Percentiles rank a stretch among this genome's conserved stretches.
These are phyloP conservation scores for Drosophila gunungcola DNA, from an alignment of 1,140 invertebrate species.

Conservation along the genomic window DNA sequence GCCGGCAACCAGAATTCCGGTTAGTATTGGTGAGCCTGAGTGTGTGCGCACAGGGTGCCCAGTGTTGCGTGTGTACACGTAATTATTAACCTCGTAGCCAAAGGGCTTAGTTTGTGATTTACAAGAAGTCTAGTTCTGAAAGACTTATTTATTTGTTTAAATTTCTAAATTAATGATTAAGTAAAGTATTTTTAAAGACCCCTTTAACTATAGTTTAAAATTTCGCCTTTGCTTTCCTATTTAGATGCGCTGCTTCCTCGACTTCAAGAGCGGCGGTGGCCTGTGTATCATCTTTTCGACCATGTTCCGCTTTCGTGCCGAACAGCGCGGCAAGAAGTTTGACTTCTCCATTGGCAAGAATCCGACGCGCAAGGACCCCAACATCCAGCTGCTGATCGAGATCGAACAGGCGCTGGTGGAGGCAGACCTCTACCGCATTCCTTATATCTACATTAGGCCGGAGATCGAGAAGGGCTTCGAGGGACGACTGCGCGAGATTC, in stretches of 20 bases:
- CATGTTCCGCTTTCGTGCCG: constrained; percentile 97
- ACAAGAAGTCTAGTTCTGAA: too few species aligned
- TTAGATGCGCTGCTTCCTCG: constrained; percentile 96
- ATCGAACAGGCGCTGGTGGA: constrained; percentile 94
- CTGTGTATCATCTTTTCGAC: constrained; percentile 96
- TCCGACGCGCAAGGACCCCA: constrained; percentile 95
- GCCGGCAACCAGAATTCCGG: constrained; percentile 92
- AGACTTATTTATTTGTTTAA: too few species aligned
- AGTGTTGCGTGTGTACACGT: constrained; percentile 64
- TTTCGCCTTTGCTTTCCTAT: constrained; percentile 55
- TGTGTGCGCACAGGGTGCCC: constrained; percentile 56
- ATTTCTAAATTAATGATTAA: too few species aligned
- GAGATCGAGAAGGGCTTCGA: constrained; percentile 94
- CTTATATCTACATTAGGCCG: constrained; percentile 92
- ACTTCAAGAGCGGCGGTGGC: constrained; percentile 96
- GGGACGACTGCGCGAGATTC: constrained; percentile 94
- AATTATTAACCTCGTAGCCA: constrained; percentile 11
- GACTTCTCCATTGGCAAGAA: constrained; percentile 94
- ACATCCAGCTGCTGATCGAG: constrained; percentile 97
- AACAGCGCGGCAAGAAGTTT: constrained; percentile 97
- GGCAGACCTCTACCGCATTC: constrained; percentile 92
- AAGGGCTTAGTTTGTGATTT: neutral
- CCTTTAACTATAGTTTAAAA: too few species aligned
- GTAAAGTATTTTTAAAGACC: too few species aligned
- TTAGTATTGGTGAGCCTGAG: constrained; percentile 85